Base-by-base conservation (phyloP, 2,113 vertebrate genomes). In the Corapipo altera region DNA sequence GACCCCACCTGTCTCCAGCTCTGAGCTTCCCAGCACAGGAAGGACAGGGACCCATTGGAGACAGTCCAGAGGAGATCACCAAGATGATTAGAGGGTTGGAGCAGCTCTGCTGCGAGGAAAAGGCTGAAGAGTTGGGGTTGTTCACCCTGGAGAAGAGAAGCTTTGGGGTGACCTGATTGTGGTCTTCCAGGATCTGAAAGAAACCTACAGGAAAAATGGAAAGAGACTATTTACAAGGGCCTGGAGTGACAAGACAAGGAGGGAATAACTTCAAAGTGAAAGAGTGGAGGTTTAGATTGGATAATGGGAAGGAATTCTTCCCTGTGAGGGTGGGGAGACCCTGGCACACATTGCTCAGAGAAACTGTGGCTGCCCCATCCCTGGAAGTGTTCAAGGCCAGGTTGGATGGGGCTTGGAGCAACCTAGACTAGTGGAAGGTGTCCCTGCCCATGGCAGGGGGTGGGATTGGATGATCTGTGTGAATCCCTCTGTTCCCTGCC, bases 401-500 rank as follows among this genome's bases (percentile, higher is more conserved):
- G 18, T 0, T 84, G 71, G 48, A 61, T 0, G 0, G 14, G n/a
- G 21, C 17, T 70, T 76, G 35, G 41, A 43, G 2, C 26, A 57
- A 0, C 15, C 10, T 71, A 41, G 49, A 4, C 3, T 3, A 5
- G 10, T 46, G 23, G 28, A 33, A 90, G 6, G 17, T 76, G 48
- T 32, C 61, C 37, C 37, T 67, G 61, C 19, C 27, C 33, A 2
- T 8, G 54, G 44, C 15, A 39, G 6, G 33, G 26, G 21, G 10
- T 74, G n/a, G 79, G 33, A 64, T 6, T 10, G 41, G 49, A 8
- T 43, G 41, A 35, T 70, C 55, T 43, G 9, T 54, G 30, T 32
- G 9, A 35, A 43, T 16, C 27, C 65, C 39, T 33, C 12, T 52
- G 0, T 58, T 82, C 33, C 30, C n/a, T 67, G 0, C 12, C 8